These are phyloP conservation scores for Augochlora pura DNA, from an alignment of 1,140 invertebrate species.

Conservation along the genomic window DNA sequence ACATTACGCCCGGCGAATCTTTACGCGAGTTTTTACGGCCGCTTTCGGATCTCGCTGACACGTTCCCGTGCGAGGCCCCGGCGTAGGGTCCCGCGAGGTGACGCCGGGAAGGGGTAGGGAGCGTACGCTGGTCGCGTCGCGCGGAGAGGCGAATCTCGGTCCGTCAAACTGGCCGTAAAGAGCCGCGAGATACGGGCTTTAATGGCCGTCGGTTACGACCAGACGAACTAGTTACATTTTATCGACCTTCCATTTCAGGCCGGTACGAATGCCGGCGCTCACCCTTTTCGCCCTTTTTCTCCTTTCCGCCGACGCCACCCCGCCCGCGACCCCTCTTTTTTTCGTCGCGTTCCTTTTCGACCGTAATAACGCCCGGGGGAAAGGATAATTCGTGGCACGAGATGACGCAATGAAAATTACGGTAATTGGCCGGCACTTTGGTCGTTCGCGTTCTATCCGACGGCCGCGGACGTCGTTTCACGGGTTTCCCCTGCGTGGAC, in stretches of 20 bases:
- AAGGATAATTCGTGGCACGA: neutral
- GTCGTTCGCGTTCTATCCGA: too few relatives aligned
- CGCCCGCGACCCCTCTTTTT: too few relatives aligned
- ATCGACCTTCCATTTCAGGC: slow-evolving; percentile 49
- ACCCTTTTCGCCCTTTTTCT: neutral
- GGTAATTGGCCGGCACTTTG: neutral
- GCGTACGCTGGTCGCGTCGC: neutral
- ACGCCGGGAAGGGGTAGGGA: slow-evolving; percentile 42
- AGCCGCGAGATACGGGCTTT: slow-evolving; percentile 50
- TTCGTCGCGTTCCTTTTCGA: neutral
- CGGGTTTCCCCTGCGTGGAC: too few relatives aligned
- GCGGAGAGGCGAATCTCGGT: slow-evolving; percentile 31
- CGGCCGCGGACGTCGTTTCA: too few relatives aligned
- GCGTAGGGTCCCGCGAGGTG: slow-evolving; percentile 10
- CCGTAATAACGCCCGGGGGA: neutral
- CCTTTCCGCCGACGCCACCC: neutral
- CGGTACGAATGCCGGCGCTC: neutral
- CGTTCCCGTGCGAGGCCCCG: slow-evolving; percentile 31
- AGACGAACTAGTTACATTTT: slow-evolving; percentile 67
- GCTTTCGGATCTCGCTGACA: slow-evolving; percentile 61
- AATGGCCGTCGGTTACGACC: slow-evolving; percentile 62
- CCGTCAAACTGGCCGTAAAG: slow-evolving; percentile 54
- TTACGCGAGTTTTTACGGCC: slow-evolving; percentile 66
- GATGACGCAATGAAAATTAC: neutral
- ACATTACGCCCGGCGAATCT: slow-evolving; percentile 50